phyloP scores from a whole-genome alignment of 2,113 vertebrate genomes.

The Rhabdomys dilectus region DNA sequence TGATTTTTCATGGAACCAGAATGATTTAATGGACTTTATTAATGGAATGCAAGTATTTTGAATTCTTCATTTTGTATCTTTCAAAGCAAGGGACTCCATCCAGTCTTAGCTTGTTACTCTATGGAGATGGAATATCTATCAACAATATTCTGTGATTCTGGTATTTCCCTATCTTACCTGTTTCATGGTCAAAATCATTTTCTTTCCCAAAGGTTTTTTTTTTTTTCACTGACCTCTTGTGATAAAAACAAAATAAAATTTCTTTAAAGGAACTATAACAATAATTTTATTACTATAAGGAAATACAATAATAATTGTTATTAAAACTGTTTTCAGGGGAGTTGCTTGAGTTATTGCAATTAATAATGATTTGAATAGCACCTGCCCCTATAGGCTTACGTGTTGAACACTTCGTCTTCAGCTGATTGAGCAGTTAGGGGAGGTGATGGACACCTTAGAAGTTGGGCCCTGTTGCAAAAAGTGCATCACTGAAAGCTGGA shows the following conservation, averaged over 20 bases:
- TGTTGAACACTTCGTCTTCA: neutral
- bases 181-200: neutral
- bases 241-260: slow-evolving; percentile 3
- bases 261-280: neutral
- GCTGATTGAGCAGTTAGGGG: neutral
- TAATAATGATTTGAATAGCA: neutral
- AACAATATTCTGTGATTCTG: neutral
- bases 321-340: slow-evolving; percentile 1
- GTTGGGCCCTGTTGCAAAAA: neutral
- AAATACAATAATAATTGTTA: neutral
- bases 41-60: neutral
- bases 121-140: neutral
- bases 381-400: no score
- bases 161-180: neutral
- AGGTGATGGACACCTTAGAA: neutral
- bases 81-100: neutral
- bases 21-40: slow-evolving; percentile 7
- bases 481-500: neutral
- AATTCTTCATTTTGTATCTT: slow-evolving; percentile 20
- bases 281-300: neutral
- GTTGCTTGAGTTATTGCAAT: neutral
- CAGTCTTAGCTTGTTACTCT: neutral
- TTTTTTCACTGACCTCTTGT: slow-evolving; percentile 24
- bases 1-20: slow-evolving; percentile 36
- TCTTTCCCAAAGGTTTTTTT: neutral